These are phyloP conservation scores for Cephus pygmeus DNA, from an alignment of 2,888 invertebrate species.

Conservation along the genomic window DNA sequence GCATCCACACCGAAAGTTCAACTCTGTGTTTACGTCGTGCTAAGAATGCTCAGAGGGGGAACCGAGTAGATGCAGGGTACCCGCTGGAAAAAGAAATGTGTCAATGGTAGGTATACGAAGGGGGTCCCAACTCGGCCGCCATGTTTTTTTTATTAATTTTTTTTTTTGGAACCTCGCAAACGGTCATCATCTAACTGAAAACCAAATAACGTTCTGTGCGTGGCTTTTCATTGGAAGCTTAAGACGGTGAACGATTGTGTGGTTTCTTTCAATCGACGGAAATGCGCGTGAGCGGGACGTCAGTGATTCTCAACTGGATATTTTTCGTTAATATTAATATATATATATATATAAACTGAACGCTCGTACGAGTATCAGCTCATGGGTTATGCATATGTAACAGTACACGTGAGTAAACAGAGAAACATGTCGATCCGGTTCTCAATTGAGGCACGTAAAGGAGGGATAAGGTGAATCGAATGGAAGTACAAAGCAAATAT, in stretches of 20 bases:
- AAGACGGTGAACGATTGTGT: conserved; percentile 36
- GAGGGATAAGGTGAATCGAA: not conserved
- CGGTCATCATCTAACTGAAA: not conserved
- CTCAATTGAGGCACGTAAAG: not conserved
- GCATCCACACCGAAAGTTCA: conserved; percentile 23
- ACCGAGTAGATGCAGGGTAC: not conserved
- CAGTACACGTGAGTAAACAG: not conserved
- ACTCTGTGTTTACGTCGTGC: not conserved
- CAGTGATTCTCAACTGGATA: conserved; percentile 16
- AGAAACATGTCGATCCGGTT: not conserved
- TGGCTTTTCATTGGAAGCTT: conserved; percentile 49
- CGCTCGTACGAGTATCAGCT: not conserved
- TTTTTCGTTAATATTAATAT: not conserved
- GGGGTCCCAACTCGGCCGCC: not conserved
- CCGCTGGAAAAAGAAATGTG: not conserved
- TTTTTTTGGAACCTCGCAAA: not conserved
- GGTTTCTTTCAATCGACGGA: conserved; percentile 28
- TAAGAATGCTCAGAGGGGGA: not conserved
- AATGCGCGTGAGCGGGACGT: conserved; percentile 4
- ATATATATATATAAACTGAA: not conserved
- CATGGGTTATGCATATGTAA: not conserved
- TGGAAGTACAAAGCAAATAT: not conserved
- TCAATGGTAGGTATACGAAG: not conserved
- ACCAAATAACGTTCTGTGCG: conserved; percentile 16
- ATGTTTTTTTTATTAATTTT: not conserved